Conservation (phyloP, 1,140 invertebrate genomes). For the Zaprionus inermis region DNA sequence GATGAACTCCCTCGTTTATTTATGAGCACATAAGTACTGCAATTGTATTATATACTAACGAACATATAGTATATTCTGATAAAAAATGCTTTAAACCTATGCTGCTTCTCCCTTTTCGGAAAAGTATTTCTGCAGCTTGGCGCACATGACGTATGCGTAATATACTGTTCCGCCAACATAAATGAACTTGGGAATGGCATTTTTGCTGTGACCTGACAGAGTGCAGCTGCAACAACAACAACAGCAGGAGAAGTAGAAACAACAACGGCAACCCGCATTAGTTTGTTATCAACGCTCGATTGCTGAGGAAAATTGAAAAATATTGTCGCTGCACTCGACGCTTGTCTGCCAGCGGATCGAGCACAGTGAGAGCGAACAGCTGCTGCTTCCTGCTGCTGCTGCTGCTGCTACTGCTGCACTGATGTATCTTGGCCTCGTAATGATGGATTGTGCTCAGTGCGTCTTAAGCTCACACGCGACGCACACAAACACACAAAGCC, state of each 20-base stretch:
- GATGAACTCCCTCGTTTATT: constrained; percentile 12
- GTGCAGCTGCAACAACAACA: constrained; percentile 25
- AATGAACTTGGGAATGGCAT: constrained; percentile 33
- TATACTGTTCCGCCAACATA: constrained; percentile 23
- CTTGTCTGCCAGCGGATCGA: constrained; percentile 45
- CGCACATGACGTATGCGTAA: constrained; percentile 37
- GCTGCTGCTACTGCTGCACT: constrained; percentile 4
- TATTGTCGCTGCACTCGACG: constrained; percentile 61
- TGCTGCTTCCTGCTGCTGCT: constrained; percentile 11
- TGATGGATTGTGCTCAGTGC: constrained; percentile 74
- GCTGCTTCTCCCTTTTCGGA: background rate
- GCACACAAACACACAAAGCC: background rate
- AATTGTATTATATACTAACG: background rate
- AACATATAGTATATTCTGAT: background rate
- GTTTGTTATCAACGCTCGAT: constrained; percentile 81
- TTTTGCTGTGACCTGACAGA: constrained; percentile 31
- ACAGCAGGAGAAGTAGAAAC: constrained; percentile 18
- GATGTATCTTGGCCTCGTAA: constrained; percentile 44
- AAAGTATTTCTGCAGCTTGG: constrained; percentile 13
- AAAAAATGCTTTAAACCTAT: constrained; percentile 9
- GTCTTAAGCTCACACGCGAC: constrained; percentile 68
- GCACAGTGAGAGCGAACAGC: constrained; percentile 36
- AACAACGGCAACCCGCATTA: constrained; percentile 69
- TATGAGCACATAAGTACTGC: constrained; percentile 12
- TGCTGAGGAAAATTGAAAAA: constrained; percentile 80